These are phyloP conservation scores for Camponotus fellah DNA, from an alignment of 2,888 invertebrate genomes.

Conservation along the genomic window DNA sequence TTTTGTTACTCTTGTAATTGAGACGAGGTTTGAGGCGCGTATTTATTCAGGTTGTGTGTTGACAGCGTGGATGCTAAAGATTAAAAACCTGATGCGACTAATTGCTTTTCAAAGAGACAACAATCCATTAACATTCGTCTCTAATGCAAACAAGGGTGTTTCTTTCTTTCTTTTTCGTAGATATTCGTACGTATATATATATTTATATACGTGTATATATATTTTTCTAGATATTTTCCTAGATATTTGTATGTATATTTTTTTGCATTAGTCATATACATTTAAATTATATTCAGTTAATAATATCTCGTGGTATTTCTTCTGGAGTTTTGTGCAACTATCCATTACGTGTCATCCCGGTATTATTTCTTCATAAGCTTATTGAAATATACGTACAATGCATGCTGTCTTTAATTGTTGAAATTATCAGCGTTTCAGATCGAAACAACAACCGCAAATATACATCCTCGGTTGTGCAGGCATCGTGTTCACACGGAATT, in stretches of 20 bases:
- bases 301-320: too few relatives aligned
- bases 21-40: slow-evolving; percentile 26
- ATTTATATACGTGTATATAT: too few relatives aligned
- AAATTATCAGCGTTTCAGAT: slow-evolving; percentile 43
- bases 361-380: background rate
- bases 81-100: slow-evolving; percentile 16
- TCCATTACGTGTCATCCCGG: too few relatives aligned
- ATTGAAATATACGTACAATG: slow-evolving; percentile 20
- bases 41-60: slow-evolving; percentile 5
- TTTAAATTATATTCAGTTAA: too few relatives aligned
- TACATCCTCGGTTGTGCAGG: background rate
- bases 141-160: background rate
- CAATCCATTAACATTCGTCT: background rate
- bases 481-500: slow-evolving; percentile 47
- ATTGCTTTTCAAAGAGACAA: slow-evolving; percentile 12
- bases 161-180: background rate
- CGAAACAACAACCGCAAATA: slow-evolving; percentile 46
- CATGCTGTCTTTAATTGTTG: slow-evolving; percentile 32
- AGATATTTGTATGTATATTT: slow-evolving; percentile 1
- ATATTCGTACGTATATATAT: slow-evolving; percentile 2
- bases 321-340: too few relatives aligned
- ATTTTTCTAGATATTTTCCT: background rate
- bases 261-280: background rate
- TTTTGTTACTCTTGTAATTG: slow-evolving; percentile 44
- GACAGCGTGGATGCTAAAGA: background rate